These are phyloP conservation scores for Fukomys damarensis DNA, from an alignment of 2,113 vertebrate species.

Conservation along the genomic window DNA sequence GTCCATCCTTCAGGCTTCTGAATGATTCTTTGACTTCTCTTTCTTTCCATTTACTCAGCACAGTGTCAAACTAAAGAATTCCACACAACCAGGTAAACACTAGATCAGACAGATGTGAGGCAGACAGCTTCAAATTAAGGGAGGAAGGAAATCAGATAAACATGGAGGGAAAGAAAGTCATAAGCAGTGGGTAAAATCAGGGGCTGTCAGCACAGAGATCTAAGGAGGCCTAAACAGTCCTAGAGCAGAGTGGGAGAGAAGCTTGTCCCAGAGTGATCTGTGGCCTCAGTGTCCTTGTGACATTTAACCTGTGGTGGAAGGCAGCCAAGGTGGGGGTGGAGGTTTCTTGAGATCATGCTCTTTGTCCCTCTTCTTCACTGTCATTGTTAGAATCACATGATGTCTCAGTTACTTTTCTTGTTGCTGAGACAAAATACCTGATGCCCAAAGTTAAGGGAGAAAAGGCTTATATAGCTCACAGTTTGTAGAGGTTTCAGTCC, in stretches of 20 bases:
- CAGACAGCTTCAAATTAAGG: neutral
- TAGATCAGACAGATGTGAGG: neutral
- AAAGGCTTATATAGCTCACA: too few relatives aligned
- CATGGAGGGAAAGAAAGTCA: neutral
- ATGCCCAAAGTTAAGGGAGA: too few relatives aligned
- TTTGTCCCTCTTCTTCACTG: neutral
- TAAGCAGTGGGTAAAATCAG: too few relatives aligned
- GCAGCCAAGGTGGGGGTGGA: slow-evolving; percentile 84
- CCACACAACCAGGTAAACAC: neutral
- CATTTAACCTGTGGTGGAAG: slow-evolving; percentile 77
- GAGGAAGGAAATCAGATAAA: neutral
- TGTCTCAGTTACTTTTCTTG: neutral
- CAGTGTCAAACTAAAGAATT: neutral
- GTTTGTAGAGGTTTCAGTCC: too few relatives aligned
- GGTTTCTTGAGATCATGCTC: neutral
- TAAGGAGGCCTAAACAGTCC: too few relatives aligned
- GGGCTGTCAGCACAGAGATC: rapidly evolving
- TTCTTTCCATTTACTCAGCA: neutral
- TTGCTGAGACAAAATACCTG: too few relatives aligned
- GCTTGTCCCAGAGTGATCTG: neutral
- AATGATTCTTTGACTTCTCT: neutral
- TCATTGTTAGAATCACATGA: neutral
- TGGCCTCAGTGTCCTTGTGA: slow-evolving; percentile 85
- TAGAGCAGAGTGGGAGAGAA: neutral
- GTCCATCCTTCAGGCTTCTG: too few relatives aligned